Evolutionary conservation across 2,113 vertebrate genomes (phyloP).

Genomic region (Psilopogon haemacephalus): DNA sequence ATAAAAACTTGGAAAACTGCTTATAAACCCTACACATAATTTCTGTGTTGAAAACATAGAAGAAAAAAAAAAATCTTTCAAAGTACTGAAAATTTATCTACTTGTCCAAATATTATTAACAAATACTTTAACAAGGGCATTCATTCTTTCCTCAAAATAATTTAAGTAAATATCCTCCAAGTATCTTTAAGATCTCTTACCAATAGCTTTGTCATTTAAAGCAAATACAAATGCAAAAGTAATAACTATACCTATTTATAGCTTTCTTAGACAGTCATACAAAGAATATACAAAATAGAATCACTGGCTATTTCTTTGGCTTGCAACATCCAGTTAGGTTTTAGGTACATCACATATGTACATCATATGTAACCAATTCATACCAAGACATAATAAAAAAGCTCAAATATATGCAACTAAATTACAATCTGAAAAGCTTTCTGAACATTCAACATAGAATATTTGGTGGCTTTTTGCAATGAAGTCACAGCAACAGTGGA

Average conservation of each 20-base stretch:
- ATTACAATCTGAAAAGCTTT: not conserved
- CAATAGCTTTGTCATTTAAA: slow-evolving; percentile 27
- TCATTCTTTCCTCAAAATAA: not conserved
- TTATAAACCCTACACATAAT: not conserved
- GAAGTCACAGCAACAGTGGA: too few species aligned
- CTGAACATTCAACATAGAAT: not conserved
- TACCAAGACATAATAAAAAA: not conserved
- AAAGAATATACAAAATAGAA: not conserved
- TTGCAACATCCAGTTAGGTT: not conserved
- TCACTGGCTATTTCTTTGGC: not conserved
- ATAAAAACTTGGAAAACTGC: not conserved
- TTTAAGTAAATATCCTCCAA: not conserved
- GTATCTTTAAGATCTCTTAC: not conserved
- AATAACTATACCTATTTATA: slow-evolving; percentile 1
- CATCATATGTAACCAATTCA: slow-evolving; percentile 1
- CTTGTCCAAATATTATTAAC: not conserved
- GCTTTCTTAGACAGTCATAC: not conserved
- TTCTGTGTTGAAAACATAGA: not conserved
- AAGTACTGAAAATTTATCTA: not conserved
- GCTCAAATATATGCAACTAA: not conserved
- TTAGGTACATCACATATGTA: slow-evolving; percentile 23
- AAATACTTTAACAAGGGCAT: not conserved
- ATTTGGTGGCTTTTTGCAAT: too few species aligned
- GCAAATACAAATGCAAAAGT: not conserved
- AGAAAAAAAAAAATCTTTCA: not conserved